Evolutionary conservation across 2,888 invertebrate species (phyloP).

Genomic region (Drosophila buzzatii): DNA sequence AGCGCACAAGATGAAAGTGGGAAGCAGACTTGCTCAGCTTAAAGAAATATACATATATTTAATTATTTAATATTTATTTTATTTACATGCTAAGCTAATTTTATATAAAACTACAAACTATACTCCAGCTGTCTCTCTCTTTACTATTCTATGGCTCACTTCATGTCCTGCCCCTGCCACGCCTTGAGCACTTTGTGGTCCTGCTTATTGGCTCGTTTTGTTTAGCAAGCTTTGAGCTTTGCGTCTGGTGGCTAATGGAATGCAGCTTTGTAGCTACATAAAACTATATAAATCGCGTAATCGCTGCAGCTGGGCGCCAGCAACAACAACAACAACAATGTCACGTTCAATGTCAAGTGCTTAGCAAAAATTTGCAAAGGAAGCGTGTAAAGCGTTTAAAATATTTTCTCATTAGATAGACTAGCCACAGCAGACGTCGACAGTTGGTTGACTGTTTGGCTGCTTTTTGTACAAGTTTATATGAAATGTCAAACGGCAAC

Average conservation of each 20-base stretch:
- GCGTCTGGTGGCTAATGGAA: slow-evolving; percentile 40
- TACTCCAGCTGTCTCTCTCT: background rate
- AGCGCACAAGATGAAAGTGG: background rate
- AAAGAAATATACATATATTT: background rate
- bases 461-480: slow-evolving; percentile 62
- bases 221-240: slow-evolving; percentile 22
- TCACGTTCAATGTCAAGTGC: slow-evolving; percentile 78
- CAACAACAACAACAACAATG: slow-evolving; percentile 61
- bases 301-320: slow-evolving; percentile 62
- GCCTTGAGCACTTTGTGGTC: slow-evolving; percentile 42
- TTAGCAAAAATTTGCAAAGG: slow-evolving; percentile 75
- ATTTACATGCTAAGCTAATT: background rate
- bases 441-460: slow-evolving; percentile 36
- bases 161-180: background rate
- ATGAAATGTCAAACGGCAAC: slow-evolving; percentile 76
- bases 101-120: background rate
- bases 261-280: slow-evolving; percentile 37
- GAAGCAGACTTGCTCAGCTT: too few relatives aligned
- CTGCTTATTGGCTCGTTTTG: slow-evolving; percentile 38
- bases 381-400: slow-evolving; percentile 78
- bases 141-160: background rate
- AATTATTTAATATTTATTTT: background rate
- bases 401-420: slow-evolving; percentile 77
- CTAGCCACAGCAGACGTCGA: slow-evolving; percentile 52
- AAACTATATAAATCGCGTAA: slow-evolving; percentile 69